Evolutionary conservation across 2,113 vertebrate genomes (phyloP).

Genomic region (Noturus placidus): DNA sequence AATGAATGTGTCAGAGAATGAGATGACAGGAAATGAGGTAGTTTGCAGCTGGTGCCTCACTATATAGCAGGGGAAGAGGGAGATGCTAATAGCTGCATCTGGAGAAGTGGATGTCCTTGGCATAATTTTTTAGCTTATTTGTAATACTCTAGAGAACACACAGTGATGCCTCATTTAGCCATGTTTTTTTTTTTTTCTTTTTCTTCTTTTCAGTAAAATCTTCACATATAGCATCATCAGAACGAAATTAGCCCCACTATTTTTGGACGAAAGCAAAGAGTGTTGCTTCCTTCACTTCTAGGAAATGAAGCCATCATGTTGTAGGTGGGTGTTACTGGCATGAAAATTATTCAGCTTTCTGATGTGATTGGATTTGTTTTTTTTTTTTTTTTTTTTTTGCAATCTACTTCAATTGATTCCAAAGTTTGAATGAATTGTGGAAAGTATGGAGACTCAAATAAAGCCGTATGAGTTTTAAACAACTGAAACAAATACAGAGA

Average conservation of each 20-base stretch:
- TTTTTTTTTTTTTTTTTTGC: too few relatives aligned
- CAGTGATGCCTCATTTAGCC: conserved; percentile 25
- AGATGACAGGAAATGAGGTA: conserved; percentile 42
- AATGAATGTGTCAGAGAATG: conserved; percentile 37
- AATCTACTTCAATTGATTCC: background rate
- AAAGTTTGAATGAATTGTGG: background rate
- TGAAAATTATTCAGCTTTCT: conserved; percentile 1
- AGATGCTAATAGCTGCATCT: conserved; percentile 47
- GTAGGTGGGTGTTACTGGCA: background rate
- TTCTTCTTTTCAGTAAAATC: background rate
- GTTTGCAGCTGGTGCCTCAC: conserved; percentile 38
- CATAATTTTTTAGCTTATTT: conserved; percentile 18
- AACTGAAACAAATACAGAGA: background rate
- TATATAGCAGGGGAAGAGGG: conserved; percentile 27
- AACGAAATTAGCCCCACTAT: background rate
- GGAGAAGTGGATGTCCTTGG: conserved; percentile 38
- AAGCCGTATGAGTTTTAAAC: background rate
- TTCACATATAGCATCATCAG: conserved; percentile 18
- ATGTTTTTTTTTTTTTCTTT: background rate
- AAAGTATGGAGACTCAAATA: background rate
- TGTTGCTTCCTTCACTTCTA: background rate
- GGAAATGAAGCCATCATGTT: conserved; percentile 3
- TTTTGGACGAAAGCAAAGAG: conserved; percentile 8
- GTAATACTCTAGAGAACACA: conserved; percentile 9
- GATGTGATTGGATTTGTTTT: background rate